Evolutionary conservation across 2,797 vertebrate species (phyloP).

Genomic region (Nannoperca australis): DNA sequence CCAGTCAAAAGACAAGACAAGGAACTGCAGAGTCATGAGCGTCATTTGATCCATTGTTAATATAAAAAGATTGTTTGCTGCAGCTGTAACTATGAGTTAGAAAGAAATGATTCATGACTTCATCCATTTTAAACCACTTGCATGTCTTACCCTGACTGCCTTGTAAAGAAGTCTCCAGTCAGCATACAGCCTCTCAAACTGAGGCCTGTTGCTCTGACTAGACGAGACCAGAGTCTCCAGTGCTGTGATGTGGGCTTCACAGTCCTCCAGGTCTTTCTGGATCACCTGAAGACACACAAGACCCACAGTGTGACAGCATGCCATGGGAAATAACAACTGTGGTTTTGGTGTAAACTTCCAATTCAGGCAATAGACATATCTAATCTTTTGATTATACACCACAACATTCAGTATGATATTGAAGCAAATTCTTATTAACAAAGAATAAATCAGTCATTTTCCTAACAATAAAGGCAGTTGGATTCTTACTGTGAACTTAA

Average conservation of each 20-base stretch:
- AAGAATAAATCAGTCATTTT: slow-evolving; percentile 5
- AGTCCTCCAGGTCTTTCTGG: slow-evolving; percentile 89
- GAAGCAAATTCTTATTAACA: not conserved
- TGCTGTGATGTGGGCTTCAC: slow-evolving; percentile 83
- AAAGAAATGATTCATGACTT: not conserved
- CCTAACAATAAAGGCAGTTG: not conserved
- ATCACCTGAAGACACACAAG: slow-evolving; percentile 81
- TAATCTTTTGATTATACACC: too few species aligned
- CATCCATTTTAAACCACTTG: not conserved
- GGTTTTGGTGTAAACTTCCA: not conserved
- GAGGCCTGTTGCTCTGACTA: slow-evolving; percentile 82
- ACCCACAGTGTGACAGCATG: not conserved
- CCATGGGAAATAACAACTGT: not conserved
- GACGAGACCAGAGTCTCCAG: slow-evolving; percentile 86
- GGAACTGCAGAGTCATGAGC: not conserved
- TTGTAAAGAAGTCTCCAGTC: slow-evolving; percentile 85
- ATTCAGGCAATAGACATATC: not conserved
- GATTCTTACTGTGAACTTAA: slow-evolving; percentile 5
- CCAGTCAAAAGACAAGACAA: not conserved
- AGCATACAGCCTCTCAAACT: slow-evolving; percentile 84
- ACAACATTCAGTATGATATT: not conserved
- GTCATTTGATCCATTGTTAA: not conserved
- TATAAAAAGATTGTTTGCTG: not conserved
- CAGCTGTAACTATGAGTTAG: not conserved
- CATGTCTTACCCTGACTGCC: slow-evolving; percentile 84